phyloP scores from a whole-genome alignment of 2,113 vertebrate species.

The Butorides virescens region DNA sequence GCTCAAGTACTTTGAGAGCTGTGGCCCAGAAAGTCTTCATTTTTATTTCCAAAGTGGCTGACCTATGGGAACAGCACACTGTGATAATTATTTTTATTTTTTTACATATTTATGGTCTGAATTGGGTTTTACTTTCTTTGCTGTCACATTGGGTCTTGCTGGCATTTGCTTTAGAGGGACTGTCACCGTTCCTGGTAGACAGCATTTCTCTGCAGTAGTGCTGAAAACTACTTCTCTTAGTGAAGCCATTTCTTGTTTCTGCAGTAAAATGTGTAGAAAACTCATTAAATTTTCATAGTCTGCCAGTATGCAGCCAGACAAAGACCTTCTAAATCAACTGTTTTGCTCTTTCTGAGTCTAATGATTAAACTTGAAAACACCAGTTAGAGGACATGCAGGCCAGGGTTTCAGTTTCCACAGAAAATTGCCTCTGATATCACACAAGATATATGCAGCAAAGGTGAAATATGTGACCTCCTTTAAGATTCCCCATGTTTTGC shows the following conservation, averaged over 20 bases:
- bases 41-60: not conserved
- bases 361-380: not conserved
- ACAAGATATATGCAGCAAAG: not conserved
- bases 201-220: not conserved
- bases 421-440: not conserved
- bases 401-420: not conserved
- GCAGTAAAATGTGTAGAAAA: not conserved
- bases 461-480: not conserved
- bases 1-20: not conserved
- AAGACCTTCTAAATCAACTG: not conserved
- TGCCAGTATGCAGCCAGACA: not conserved
- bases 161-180: not conserved
- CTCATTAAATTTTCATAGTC: not conserved
- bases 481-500: not conserved
- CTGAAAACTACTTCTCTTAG: not conserved
- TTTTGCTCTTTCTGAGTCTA: not conserved
- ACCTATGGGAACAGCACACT: not conserved
- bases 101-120: not conserved
- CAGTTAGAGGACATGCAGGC: not conserved
- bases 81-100: not conserved
- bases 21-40: not conserved
- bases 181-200: not conserved
- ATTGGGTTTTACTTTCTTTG: not conserved
- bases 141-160: not conserved
- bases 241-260: not conserved